Base-by-base conservation (phyloP, 92 coral and sea anemone species). In the Epizoanthus stellaris region DNA sequence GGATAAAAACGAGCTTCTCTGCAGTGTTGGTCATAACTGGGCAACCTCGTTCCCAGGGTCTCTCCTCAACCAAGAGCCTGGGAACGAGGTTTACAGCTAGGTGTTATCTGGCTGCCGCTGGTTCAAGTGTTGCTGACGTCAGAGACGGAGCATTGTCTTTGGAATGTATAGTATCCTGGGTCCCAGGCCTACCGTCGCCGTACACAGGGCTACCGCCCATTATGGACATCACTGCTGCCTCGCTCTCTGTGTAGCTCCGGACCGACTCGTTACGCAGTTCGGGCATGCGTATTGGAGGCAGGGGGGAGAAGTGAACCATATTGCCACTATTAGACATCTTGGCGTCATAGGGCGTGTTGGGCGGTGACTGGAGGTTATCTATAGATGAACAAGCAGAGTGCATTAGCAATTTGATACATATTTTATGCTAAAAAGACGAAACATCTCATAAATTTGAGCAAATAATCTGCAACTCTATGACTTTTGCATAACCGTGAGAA, bases 281-380 rank as follows among this genome's bases (percentile, higher is more conserved):
- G 52, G 98, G 98, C 98, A 94, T 92, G 89, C 94, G 98, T 88
- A 94, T 94, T 34, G 98, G 98, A 0, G 98, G 98, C 12, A 94
- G 76, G 3, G 98, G 95, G 36, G 93, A 77, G 82, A 89, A 94
- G 39, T 85, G 92, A 17, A 87, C 30, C 4, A 89, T 82, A 75
- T 85, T 91, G 69, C 82, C 86, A 6, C 90, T 70, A 45, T 45
- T 5, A 45, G 87, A 68, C 6, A 82, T 54, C 86, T 79, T 89
- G 88, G 85, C 59, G 53, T 91, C 95, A 49, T 77, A 76, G 13
- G 85, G 77, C 3, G 89, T 84, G 67, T 85, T 90, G 47, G 93
- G 89, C 13, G 87, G 80, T 7, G 85, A 73, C 70, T 77, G 70
- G 30, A 77, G 57, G 36, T 61, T 77, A 40, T 39, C 82, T 77